These are phyloP conservation scores for Pemphredon lugubris DNA, from an alignment of 2,888 invertebrate species.

Conservation along the genomic window DNA sequence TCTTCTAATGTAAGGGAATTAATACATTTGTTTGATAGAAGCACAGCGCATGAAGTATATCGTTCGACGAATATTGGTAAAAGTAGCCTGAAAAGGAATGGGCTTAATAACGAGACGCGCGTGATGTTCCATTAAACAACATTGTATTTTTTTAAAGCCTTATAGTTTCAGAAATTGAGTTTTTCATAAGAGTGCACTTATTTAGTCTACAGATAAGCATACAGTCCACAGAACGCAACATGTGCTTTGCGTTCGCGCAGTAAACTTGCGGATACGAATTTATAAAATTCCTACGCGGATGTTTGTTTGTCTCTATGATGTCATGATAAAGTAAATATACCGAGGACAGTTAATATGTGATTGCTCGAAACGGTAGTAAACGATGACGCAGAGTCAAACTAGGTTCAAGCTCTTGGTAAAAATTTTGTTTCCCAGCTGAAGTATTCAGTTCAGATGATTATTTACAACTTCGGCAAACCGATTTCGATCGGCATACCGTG, in stretches of 20 bases:
- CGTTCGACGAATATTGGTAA: constrained; percentile 2
- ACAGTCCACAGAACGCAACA: constrained; percentile 54
- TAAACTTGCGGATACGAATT: constrained; percentile 28
- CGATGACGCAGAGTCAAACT: constrained; percentile 55
- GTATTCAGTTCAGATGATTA: constrained; percentile 19
- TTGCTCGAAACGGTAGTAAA: too few species aligned
- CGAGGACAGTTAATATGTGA: too few species aligned
- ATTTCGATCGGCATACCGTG: not conserved
- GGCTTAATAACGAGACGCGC: constrained; percentile 62
- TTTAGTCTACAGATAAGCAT: constrained; percentile 62
- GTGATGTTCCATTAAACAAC: constrained; percentile 63
- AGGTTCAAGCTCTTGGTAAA: constrained; percentile 59
- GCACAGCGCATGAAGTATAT: constrained; percentile 22
- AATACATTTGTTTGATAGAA: constrained; percentile 26
- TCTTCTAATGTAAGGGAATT: constrained; percentile 6
- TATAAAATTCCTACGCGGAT: constrained; percentile 14
- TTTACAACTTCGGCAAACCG: constrained; percentile 26
- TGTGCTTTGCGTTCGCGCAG: constrained; percentile 14
- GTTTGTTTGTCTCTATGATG: too few species aligned
- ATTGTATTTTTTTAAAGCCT: constrained; percentile 64
- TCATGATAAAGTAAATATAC: too few species aligned
- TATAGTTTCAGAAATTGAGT: constrained; percentile 64
- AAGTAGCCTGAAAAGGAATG: constrained; percentile 46
- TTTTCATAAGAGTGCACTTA: constrained; percentile 61
- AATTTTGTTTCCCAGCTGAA: constrained; percentile 5